Evolutionary conservation across 37 sponge, comb jelly and placozoan genomes (phyloP).

Genomic region (Lycopodina hypogea): DNA sequence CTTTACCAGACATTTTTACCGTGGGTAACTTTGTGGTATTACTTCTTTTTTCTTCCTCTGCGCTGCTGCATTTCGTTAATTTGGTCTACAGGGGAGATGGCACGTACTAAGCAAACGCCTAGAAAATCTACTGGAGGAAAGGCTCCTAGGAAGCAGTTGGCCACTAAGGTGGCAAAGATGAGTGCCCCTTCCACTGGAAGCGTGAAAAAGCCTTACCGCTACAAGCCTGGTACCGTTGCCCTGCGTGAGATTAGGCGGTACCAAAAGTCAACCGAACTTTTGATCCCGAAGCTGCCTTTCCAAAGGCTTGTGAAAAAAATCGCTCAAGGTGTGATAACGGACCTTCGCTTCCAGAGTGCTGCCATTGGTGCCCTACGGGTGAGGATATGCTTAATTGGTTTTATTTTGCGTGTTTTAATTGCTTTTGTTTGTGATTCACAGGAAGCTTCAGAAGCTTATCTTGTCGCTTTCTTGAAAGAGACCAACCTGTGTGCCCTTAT

Average conservation of each 20-base stretch:
- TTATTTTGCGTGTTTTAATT: not conserved
- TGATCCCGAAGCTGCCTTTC: slow-evolving; percentile 97
- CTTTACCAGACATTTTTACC: no score
- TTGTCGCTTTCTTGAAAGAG: slow-evolving; percentile 98
- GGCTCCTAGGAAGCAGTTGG: slow-evolving; percentile 97
- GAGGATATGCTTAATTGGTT: not conserved
- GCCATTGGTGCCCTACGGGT: slow-evolving; percentile 99
- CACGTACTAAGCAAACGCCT: slow-evolving; percentile 99
- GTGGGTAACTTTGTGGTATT: no score
- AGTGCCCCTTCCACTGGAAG: slow-evolving; percentile 99
- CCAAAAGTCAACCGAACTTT: slow-evolving; percentile 97
- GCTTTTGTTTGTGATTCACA: slow-evolving; percentile 18
- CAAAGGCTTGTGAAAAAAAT: slow-evolving; percentile 97
- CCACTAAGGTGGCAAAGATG: slow-evolving; percentile 98
- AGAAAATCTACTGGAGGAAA: slow-evolving; percentile 99
- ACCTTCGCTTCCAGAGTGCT: slow-evolving; percentile 98
- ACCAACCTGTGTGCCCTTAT: slow-evolving; percentile 99
- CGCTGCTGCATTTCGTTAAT: no score
- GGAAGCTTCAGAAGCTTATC: slow-evolving; percentile 98
- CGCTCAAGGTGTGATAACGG: slow-evolving; percentile 99
- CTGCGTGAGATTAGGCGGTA: slow-evolving; percentile 97
- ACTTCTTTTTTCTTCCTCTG: not conserved
- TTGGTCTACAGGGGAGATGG: no score
- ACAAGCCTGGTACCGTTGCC: slow-evolving; percentile 98
- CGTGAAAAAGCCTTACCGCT: slow-evolving; percentile 99